Evolutionary conservation across 1,140 invertebrate genomes (phyloP), one percentile per base, ranked within the genome.

Genomic region (Drosophila lacertosa): DNA sequence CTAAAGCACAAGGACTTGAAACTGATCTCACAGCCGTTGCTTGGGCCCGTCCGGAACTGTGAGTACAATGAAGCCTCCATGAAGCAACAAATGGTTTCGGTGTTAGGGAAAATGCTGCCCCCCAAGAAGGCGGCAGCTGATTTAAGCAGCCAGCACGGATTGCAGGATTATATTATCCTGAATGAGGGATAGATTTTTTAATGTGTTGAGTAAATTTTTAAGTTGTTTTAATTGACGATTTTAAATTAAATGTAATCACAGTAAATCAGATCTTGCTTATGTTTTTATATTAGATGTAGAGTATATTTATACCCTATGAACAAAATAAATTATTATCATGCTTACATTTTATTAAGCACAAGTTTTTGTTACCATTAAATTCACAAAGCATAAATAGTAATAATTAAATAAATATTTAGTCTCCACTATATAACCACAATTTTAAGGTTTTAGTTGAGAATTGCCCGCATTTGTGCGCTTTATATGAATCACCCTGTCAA

Each of bases 11-110:
- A 35, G 0, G 44, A 50, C 20, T 4, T 64, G 1, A 26, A 15
- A 9, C 51, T 70, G 7, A 55, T 70, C 33, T 32, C 59, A 1
- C 35, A 50, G 20, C 67, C 67, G n/a, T 13, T 6, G 1, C 22
- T 64, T 1, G 3, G 9, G 26, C 50, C 67, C 1, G 13, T 13
- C 10, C 0, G 1, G 2, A 5, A 18, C 2, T 64, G 24, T 2
- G 6, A 0, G 2, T 32, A 5, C 9, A n/a, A 57, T 40, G 11
- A 3, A 13, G 9, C 10, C 0, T 9, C 22, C 10, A 50, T 64
- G 67, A 1, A 9, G 9, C 32, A 39, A n/a, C 40, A 48, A 40
- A 40, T 69, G 50, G 32, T 54, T n/a, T 1, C 18, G 35, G 59
- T 69, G 3, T n/a, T 18, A 10, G 5, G 18, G 7, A 55, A 42